phyloP scores from a whole-genome alignment of 2,113 vertebrate genomes.

The Penelope pileata region DNA sequence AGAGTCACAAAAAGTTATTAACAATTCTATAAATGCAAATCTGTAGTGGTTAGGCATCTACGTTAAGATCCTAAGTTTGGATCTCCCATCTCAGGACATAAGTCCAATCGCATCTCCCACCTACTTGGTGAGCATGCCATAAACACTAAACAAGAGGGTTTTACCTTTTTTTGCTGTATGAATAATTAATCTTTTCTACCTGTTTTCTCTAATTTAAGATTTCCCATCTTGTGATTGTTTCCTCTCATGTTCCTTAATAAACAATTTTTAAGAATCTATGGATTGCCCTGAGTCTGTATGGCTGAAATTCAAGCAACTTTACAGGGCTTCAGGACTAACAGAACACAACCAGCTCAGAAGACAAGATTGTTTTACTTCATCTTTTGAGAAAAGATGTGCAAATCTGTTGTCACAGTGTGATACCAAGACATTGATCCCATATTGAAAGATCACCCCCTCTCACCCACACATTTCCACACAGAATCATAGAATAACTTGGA shows the following conservation, averaged over 20 bases:
- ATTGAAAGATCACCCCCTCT: background rate
- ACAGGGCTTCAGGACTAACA: background rate
- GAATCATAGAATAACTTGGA: no score
- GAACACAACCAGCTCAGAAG: background rate
- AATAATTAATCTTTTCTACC: background rate
- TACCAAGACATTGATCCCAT: background rate
- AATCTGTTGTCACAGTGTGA: background rate
- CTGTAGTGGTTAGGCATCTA: background rate
- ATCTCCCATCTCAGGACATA: background rate
- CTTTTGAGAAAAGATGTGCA: background rate
- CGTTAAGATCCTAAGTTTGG: background rate
- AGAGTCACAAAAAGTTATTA: background rate
- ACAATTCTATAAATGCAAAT: background rate
- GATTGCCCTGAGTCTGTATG: background rate
- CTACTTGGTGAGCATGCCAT: background rate
- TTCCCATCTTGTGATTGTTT: background rate
- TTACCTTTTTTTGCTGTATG: background rate
- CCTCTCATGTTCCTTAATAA: background rate
- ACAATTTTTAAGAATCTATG: background rate
- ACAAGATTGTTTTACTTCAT: background rate
- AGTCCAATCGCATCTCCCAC: background rate
- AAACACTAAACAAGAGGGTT: background rate
- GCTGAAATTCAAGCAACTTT: background rate
- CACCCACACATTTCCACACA: no score
- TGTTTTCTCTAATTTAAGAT: background rate